Base-by-base conservation (phyloP, 2,888 invertebrate species). In the Tortricodes alternella region DNA sequence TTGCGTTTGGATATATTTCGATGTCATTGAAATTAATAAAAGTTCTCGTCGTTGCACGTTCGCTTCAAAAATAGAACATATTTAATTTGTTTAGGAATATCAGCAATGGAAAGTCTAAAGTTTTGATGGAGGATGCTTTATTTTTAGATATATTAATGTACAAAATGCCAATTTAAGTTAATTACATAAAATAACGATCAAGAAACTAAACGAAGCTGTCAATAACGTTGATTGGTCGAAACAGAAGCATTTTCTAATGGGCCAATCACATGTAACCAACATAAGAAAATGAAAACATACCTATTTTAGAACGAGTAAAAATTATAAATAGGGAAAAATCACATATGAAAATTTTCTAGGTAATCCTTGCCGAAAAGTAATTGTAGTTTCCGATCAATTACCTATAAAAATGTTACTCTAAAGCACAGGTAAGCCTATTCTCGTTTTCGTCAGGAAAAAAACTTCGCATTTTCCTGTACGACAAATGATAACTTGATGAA, bases 301-400 rank as follows among this genome's bases (percentile, higher is more conserved):
- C 53, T 53, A 53, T 38, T 23, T 39, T 32, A 53, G 39, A 52
- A 51, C 41, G 46, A 59, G 64, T 60, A 72, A 73, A 76, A 78
- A 80, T 70, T 73, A 70, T 78, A 80, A 80, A 76, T 76, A 80
- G 70, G 74, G 75, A 79, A 82, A 80, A 73, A 76, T 71, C 70
- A 64, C 70, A 75, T 66, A 73, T 70, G 70, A 71, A 78, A 78
- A 74, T 71, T 73, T 73, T 71, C 70, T 73, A 76, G 73, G 74
- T 77, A 74, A 66, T 73, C 68, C 76, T 67, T 76, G 74, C 75
- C 72, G 73, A 76, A 79, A 77, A 64, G 72, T 74, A 74, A 74
- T 73, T 66, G 70, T 64, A 70, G 65, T 64, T 70, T 62, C 64
- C 60, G 65, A 60, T 60, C 64, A 73, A 63, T 74, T 75, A 73